Evolutionary conservation across 2,888 invertebrate genomes (phyloP).

Genomic region (Dryobota labecula): DNA sequence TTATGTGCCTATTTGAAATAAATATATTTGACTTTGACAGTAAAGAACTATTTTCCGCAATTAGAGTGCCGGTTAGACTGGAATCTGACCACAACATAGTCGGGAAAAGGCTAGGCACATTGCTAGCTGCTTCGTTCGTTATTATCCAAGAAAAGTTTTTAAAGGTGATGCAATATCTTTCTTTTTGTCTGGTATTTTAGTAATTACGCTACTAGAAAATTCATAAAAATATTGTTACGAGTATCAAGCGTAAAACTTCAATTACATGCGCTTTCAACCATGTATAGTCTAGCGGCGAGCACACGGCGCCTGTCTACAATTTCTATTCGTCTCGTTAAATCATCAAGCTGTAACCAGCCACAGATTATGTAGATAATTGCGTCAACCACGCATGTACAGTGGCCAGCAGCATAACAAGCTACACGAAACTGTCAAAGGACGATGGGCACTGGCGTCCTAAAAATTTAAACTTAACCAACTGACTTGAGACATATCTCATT

Average conservation of each 20-base stretch:
- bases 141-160: neutral
- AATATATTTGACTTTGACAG: too few species aligned
- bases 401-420: too few species aligned
- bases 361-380: slow-evolving; percentile 19
- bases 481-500: too few species aligned
- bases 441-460: too few species aligned
- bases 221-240: slow-evolving; percentile 10
- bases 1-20: too few species aligned
- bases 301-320: slow-evolving; percentile 2
- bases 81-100: too few species aligned
- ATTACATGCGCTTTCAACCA: slow-evolving; percentile 37
- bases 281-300: slow-evolving; percentile 22
- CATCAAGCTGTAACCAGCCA: slow-evolving; percentile 1
- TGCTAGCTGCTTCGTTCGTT: neutral
- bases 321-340: slow-evolving; percentile 32
- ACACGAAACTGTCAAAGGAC: too few species aligned
- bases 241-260: slow-evolving; percentile 21
- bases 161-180: neutral
- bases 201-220: slow-evolving; percentile 12
- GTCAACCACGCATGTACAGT: slow-evolving; percentile 13
- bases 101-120: too few species aligned
- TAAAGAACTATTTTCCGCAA: too few species aligned
- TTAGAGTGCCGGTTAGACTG: too few species aligned
- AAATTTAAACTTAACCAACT: too few species aligned
- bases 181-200: neutral